Evolutionary conservation across 2,797 vertebrate genomes (phyloP).

Genomic region (Premnoplex brunnescens): DNA sequence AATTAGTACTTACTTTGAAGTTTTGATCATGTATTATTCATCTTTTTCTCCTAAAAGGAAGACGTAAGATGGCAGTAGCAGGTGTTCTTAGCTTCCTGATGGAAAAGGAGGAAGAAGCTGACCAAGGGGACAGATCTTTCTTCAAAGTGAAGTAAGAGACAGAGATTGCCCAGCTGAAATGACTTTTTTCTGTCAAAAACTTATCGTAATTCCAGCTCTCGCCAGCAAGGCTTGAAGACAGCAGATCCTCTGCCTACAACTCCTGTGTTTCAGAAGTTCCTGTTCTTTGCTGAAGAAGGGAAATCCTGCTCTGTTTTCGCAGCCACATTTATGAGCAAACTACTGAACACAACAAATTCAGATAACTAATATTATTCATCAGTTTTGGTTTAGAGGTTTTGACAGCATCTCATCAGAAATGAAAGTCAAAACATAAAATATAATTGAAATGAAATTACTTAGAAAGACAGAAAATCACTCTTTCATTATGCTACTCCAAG

Average conservation of each 20-base stretch:
- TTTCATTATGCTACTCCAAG: background rate
- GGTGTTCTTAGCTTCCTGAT: background rate
- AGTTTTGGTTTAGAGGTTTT: background rate
- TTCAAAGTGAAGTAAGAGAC: background rate
- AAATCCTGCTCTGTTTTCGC: constrained; percentile 4
- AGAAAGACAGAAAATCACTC: background rate
- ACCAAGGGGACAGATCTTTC: background rate
- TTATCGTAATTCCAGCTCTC: background rate
- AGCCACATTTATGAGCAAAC: background rate
- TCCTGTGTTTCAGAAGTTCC: background rate
- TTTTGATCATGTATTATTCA: constrained; percentile 42
- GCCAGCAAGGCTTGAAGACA: constrained; percentile 2
- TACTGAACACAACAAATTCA: background rate
- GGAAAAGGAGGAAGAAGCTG: background rate
- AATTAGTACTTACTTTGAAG: constrained; percentile 24
- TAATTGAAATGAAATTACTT: background rate
- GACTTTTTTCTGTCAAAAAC: constrained; percentile 1
- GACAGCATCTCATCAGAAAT: background rate
- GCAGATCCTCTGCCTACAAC: constrained; percentile 10
- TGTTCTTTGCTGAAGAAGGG: background rate
- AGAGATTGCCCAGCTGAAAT: background rate
- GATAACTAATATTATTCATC: background rate
- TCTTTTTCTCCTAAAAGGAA: constrained; percentile 2
- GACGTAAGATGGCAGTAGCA: background rate
- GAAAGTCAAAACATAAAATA: background rate